phyloP scores from a whole-genome alignment of 37 sponge, comb jelly and placozoan species.

The Crambe crambe region DNA sequence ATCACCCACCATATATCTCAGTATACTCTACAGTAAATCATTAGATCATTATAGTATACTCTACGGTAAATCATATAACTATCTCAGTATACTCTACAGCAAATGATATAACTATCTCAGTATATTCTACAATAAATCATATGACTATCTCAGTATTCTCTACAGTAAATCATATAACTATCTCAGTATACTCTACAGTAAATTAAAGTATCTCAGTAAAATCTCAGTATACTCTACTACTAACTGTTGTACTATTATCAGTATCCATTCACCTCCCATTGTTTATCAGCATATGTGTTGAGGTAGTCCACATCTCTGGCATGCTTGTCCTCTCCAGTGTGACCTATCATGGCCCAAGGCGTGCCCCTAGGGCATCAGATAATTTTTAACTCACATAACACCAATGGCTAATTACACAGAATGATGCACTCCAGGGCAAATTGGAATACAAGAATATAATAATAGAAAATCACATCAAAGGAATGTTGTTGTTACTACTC shows the following conservation, averaged over 20 bases:
- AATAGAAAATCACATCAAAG: too few species aligned
- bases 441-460: too few species aligned
- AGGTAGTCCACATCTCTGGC: slow-evolving; percentile 69
- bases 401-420: too few species aligned
- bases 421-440: too few species aligned
- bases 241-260: not conserved
- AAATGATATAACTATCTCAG: slow-evolving; percentile 34
- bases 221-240: slow-evolving; percentile 54
- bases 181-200: slow-evolving; percentile 45
- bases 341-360: slow-evolving; percentile 57
- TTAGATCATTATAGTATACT: slow-evolving; percentile 20
- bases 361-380: slow-evolving; percentile 42
- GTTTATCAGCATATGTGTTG: slow-evolving; percentile 75
- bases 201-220: not conserved
- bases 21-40: slow-evolving; percentile 29
- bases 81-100: slow-evolving; percentile 53
- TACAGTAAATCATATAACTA: slow-evolving; percentile 20
- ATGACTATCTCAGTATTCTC: too few species aligned
- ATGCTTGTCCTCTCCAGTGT: slow-evolving; percentile 82
- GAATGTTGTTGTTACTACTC: too few species aligned
- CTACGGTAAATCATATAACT: slow-evolving; percentile 13
- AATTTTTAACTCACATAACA: too few species aligned
- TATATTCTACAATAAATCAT: slow-evolving; percentile 25
- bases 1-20: slow-evolving; percentile 69
- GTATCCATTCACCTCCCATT: slow-evolving; percentile 81